Percentiles rank a stretch among this genome's conserved stretches.
Conservation (phyloP, 2,888 invertebrate species). For the Helobdella robusta region DNA sequence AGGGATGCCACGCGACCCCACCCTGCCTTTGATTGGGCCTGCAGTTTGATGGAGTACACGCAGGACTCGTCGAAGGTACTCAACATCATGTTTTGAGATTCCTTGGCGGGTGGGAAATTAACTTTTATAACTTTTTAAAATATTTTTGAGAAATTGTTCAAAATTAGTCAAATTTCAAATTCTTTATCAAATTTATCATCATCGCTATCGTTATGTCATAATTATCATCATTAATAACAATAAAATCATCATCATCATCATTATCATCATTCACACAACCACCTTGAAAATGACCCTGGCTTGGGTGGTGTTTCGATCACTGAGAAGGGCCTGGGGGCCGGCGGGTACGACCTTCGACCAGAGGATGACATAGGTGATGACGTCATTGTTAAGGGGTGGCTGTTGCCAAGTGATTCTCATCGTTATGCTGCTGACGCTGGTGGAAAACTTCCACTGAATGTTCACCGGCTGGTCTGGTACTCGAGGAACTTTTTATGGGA, state of each 20-base stretch:
- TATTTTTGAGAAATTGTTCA: neutral
- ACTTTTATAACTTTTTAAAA: neutral
- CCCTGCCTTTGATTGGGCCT: slow-evolving; percentile 27
- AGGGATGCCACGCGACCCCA: slow-evolving; percentile 28
- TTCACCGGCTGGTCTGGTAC: slow-evolving; percentile 33
- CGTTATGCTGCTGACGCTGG: slow-evolving; percentile 33
- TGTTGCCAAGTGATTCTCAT: slow-evolving; percentile 33
- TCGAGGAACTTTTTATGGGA: slow-evolving; percentile 29
- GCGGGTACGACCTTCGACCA: slow-evolving; percentile 32
- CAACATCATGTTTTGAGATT: slow-evolving; percentile 25
- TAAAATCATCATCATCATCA: too few species aligned
- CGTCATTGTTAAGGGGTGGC: slow-evolving; percentile 31
- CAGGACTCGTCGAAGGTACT: slow-evolving; percentile 22
- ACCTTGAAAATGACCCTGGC: slow-evolving; percentile 33
- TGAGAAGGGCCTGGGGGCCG: slow-evolving; percentile 13
- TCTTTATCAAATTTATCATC: too few species aligned
- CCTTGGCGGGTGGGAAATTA: slow-evolving; percentile 23
- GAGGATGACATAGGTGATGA: slow-evolving; percentile 32
- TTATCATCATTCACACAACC: too few species aligned
- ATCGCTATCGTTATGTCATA: too few species aligned
- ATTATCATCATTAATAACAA: too few species aligned
- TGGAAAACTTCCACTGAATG: slow-evolving; percentile 33
- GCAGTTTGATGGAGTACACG: slow-evolving; percentile 28
- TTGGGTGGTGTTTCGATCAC: slow-evolving; percentile 29
- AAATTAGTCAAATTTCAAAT: too few species aligned